phyloP scores from a whole-genome alignment of 2,888 invertebrate genomes.

The Ganaspis brasiliensis region DNA sequence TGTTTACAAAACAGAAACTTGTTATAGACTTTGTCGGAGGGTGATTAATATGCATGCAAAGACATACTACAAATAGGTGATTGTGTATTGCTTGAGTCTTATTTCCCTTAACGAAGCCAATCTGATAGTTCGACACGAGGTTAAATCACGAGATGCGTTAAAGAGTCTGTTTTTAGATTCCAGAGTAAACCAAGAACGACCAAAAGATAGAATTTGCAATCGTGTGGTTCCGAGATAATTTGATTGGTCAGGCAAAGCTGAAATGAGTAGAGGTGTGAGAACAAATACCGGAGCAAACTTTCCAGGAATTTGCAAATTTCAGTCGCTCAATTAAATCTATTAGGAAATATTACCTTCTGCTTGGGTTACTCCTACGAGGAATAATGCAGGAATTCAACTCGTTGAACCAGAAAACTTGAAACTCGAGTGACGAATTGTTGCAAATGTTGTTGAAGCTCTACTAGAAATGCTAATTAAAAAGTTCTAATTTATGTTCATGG shows the following conservation, averaged over 20 bases:
- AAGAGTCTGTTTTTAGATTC: no score
- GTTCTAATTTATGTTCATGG: not conserved
- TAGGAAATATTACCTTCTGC: constrained; percentile 4
- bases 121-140: constrained; percentile 41
- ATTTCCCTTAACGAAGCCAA: constrained; percentile 50
- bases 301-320: constrained; percentile 1
- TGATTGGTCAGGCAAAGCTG: not conserved
- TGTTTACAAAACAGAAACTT: not conserved
- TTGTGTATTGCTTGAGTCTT: constrained; percentile 19
- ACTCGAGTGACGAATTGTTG: constrained; percentile 1
- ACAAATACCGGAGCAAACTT: constrained; percentile 1
- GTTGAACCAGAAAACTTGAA: constrained; percentile 4
- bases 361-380: not conserved
- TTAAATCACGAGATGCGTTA: constrained; percentile 17
- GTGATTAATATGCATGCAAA: not conserved
- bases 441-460: not conserved
- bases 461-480: not conserved
- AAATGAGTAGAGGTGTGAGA: not conserved
- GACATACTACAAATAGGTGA: not conserved
- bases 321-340: constrained; percentile 4
- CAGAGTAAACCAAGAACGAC: no score
- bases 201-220: not conserved
- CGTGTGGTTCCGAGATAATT: not conserved
- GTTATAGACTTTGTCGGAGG: not conserved
- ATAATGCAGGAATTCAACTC: constrained; percentile 4